These are phyloP conservation scores for Pachydiplax longipennis DNA, from an alignment of 2,888 invertebrate species.

Conservation along the genomic window DNA sequence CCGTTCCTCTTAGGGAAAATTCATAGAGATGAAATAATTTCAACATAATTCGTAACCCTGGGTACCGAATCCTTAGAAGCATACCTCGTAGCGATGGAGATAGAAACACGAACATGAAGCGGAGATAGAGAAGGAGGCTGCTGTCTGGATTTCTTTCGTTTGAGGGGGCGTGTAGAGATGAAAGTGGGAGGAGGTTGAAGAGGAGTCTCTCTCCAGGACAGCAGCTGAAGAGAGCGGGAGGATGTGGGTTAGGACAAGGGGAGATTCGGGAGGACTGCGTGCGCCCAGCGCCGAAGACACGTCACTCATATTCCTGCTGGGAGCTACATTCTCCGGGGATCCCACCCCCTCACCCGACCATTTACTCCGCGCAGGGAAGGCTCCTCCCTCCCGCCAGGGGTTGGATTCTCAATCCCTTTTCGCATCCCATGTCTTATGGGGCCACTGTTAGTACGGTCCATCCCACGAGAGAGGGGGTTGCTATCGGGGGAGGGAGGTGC, in stretches of 20 bases:
- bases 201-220: slow-evolving; percentile 6
- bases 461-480: slow-evolving; percentile 20
- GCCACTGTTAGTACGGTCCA: slow-evolving; percentile 42
- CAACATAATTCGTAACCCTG: too few species aligned
- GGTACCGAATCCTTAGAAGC: too few species aligned
- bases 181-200: slow-evolving; percentile 12
- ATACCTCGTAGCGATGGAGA: too few species aligned
- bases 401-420: slow-evolving; percentile 46
- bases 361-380: slow-evolving; percentile 34
- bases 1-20: too few species aligned
- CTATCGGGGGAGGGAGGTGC: slow-evolving; percentile 4
- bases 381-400: background rate
- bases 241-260: background rate
- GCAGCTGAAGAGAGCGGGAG: slow-evolving; percentile 32
- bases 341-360: slow-evolving; percentile 35
- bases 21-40: too few species aligned
- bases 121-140: background rate
- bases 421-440: slow-evolving; percentile 46
- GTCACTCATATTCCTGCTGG: slow-evolving; percentile 44
- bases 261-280: slow-evolving; percentile 33
- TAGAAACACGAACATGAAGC: background rate
- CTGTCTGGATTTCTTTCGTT: slow-evolving; percentile 32
- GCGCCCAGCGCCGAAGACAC: slow-evolving; percentile 42
- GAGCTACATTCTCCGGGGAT: slow-evolving; percentile 38
- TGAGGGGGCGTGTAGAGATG: slow-evolving; percentile 35